Base-by-base conservation (phyloP, 2,888 invertebrate species). In the Leptarthrus brevirostris region DNA sequence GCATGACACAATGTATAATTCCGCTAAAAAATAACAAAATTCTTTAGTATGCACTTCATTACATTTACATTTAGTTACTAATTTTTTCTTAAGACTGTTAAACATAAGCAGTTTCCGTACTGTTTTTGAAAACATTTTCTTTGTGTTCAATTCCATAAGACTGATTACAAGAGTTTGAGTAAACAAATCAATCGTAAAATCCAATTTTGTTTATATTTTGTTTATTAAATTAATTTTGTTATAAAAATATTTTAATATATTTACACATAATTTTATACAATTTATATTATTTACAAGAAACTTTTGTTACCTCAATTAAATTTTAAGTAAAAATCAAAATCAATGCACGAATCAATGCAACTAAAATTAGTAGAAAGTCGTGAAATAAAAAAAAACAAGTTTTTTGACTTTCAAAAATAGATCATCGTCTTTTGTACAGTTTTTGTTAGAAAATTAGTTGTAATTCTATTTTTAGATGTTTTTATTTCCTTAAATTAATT, bases 131-230 rank as follows among this genome's bases (percentile, higher is more conserved):
- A 6, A 30, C 30, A 30, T 6, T 6, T 8, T 30, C 30, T 61
- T 40, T 61, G 61, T 40, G 61, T 61, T 61, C 40, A 61, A 58
- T 56, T 56, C 30, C 36, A 61, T 40, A 61, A 61, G 61, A 61
- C 61, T 61, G 61, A 61, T 61, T 61, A 61, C 40, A 36, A 36
- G 36, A 61, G 30, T 18, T 61, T 40, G 6, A 20, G 4, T 16
- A 52, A 18, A 36, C 20, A 36, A 22, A 61, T 61, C 34, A 34
- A 36, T 61, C 24, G 30, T 20, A 58, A 2, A 12, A 44, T 12
- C 3, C 44, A 44, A 44, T 40, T 61, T 61, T 34, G 40, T 36
- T 61, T 61, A 36, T 10, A 61, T 61, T 44, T 44, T 44, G 1
- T 58, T 58, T 58, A 20, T 61, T 40, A 1, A 18, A 34, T 61